Evolutionary conservation across 2,797 vertebrate species (phyloP).

Genomic region (Cynodonichthys magdalenae): DNA sequence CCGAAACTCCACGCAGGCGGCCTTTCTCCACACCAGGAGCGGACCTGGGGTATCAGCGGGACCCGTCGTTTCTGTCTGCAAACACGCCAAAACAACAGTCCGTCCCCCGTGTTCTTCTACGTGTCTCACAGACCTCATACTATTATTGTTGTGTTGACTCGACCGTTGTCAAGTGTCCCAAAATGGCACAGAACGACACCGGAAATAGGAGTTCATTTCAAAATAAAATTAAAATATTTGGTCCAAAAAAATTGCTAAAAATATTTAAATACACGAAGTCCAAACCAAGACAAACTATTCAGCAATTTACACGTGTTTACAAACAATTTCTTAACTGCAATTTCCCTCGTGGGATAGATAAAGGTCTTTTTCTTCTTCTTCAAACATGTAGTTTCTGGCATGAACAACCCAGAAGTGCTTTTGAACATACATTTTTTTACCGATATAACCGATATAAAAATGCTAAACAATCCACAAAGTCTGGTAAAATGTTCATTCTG

Average conservation of each 20-base stretch:
- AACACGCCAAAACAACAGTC: background rate
- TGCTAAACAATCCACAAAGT: background rate
- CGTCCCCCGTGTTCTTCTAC: background rate
- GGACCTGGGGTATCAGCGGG: background rate
- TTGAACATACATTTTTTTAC: no score
- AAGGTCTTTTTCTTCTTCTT: no score
- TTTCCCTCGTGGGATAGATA: no score
- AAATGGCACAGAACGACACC: background rate
- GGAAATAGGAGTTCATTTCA: constrained; percentile 35
- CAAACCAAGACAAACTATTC: no score
- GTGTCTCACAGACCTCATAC: background rate
- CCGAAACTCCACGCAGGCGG: background rate
- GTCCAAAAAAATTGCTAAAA: background rate
- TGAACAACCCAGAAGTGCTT: no score
- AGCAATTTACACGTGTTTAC: no score
- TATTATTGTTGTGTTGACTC: background rate
- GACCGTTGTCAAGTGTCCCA: constrained; percentile 8
- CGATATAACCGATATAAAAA: no score
- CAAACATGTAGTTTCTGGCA: no score
- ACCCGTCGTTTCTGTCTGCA: background rate
- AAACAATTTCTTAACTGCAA: no score
- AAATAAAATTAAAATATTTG: constrained; percentile 7
- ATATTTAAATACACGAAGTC: background rate
- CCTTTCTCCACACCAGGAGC: background rate
- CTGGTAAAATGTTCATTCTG: background rate